These are phyloP conservation scores for Lithobius niger DNA, from an alignment of 1,140 invertebrate genomes.

Conservation along the genomic window DNA sequence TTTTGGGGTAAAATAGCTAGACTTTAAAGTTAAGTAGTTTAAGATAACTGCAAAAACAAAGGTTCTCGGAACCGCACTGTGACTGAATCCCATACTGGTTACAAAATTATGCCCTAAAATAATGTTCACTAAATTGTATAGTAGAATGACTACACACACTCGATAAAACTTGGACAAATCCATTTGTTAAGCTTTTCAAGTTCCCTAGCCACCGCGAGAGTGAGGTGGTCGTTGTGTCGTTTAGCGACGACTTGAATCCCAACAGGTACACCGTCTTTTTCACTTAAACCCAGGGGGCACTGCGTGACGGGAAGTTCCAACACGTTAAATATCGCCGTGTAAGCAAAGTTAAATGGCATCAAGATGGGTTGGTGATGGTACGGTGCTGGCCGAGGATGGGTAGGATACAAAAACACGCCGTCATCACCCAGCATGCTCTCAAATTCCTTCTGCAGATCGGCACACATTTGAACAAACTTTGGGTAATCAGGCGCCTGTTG, in stretches of 20 bases:
- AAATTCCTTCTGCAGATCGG: constrained; percentile 13
- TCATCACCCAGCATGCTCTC: constrained; percentile 26
- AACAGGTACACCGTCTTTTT: constrained; percentile 30
- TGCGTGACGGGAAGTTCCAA: constrained; percentile 8
- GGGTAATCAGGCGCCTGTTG: constrained; percentile 9
- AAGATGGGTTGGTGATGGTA: constrained; percentile 32
- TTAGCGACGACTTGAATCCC: constrained; percentile 28
- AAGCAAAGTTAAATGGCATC: constrained; percentile 32
- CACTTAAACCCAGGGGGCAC: constrained; percentile 30
- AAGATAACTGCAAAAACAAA: not conserved
- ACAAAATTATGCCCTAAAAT: not conserved
- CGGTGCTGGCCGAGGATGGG: constrained; percentile 30
- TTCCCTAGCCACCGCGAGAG: constrained; percentile 23
- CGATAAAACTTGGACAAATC: constrained; percentile 12
- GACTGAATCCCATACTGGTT: not conserved
- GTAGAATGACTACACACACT: not conserved
- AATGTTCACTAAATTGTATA: not conserved
- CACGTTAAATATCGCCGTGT: constrained; percentile 32
- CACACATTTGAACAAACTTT: constrained; percentile 14
- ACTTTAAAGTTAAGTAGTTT: not conserved
- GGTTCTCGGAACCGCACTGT: not conserved
- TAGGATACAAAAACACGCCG: constrained; percentile 31
- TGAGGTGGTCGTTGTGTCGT: constrained; percentile 21
- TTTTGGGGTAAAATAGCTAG: not conserved
- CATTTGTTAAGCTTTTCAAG: constrained; percentile 26